phyloP scores from a whole-genome alignment of 2,888 invertebrate species.

The Ecliptopera silaceata region DNA sequence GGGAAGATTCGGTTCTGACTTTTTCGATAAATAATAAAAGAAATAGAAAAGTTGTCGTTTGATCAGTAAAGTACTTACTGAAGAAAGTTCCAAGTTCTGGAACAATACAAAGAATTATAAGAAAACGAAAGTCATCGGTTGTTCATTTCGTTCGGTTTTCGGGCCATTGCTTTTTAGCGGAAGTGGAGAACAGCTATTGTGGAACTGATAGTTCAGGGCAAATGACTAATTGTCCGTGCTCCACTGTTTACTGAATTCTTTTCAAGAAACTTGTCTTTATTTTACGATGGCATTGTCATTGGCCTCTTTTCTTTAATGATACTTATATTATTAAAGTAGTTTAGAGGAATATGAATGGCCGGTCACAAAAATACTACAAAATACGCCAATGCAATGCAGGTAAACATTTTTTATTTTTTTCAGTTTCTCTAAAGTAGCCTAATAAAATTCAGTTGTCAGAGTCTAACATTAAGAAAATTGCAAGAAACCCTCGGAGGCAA shows the following conservation, averaged over 20 bases:
- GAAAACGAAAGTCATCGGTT: slow-evolving; percentile 75
- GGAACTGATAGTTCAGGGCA: slow-evolving; percentile 52
- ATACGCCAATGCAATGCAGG: background rate
- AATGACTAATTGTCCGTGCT: slow-evolving; percentile 55
- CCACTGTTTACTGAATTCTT: slow-evolving; percentile 30
- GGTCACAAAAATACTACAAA: background rate
- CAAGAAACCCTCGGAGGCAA: slow-evolving; percentile 65
- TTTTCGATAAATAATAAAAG: slow-evolving; percentile 25
- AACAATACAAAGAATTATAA: slow-evolving; percentile 67
- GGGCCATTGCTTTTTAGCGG: slow-evolving; percentile 68
- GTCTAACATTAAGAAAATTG: slow-evolving; percentile 71
- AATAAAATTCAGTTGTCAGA: slow-evolving; percentile 68
- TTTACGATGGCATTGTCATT: no score
- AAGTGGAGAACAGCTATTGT: slow-evolving; percentile 55
- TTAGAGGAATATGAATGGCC: no score
- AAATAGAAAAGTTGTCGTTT: slow-evolving; percentile 23
- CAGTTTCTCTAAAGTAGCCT: slow-evolving; percentile 44
- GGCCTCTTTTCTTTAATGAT: no score
- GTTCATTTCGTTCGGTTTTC: slow-evolving; percentile 74
- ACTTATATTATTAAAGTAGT: no score
- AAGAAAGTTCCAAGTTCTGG: slow-evolving; percentile 53
- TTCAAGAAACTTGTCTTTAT: background rate
- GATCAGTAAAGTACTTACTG: slow-evolving; percentile 15
- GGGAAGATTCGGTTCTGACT: slow-evolving; percentile 11
- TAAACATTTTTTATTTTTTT: slow-evolving; percentile 8